These are phyloP conservation scores for Siniperca obscura DNA, from an alignment of 2,797 vertebrate species.

Conservation along the genomic window DNA sequence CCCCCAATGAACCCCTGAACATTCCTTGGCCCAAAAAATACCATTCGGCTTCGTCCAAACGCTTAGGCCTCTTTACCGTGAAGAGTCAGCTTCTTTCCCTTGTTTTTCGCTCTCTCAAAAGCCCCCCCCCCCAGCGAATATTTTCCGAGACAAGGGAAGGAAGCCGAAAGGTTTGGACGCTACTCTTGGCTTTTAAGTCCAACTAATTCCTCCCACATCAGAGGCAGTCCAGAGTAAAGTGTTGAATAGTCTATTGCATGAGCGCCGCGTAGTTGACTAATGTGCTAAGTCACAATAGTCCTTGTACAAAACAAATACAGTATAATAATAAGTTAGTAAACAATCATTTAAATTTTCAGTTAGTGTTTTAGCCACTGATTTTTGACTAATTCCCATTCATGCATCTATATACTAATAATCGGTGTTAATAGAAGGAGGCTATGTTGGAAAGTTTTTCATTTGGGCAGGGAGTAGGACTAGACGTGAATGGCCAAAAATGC, in stretches of 20 bases:
- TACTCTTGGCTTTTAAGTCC: constrained; percentile 74
- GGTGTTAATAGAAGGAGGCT: constrained; percentile 73
- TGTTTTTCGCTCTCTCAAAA: not conserved
- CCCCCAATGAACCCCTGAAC: constrained; percentile 81
- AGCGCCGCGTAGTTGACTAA: constrained; percentile 80
- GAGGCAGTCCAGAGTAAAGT: constrained; percentile 82
- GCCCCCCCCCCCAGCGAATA: not conserved
- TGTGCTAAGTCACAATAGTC: constrained; percentile 77
- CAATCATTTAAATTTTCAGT: constrained; percentile 82
- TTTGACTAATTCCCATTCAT: constrained; percentile 81
- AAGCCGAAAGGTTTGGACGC: constrained; percentile 73
- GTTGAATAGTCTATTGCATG: constrained; percentile 84
- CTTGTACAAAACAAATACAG: constrained; percentile 80
- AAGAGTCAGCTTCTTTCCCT: constrained; percentile 56
- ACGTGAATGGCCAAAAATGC: constrained; percentile 73
- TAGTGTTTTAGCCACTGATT: constrained; percentile 75
- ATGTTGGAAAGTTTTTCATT: constrained; percentile 63
- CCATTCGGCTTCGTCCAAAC: constrained; percentile 73
- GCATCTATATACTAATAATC: constrained; percentile 79
- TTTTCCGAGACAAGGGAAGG: constrained; percentile 49
- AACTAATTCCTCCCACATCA: constrained; percentile 72
- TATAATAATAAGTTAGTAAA: constrained; percentile 75
- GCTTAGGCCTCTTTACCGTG: constrained; percentile 42
- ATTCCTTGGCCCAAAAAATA: constrained; percentile 80
- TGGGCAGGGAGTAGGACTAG: constrained; percentile 76